A percentile compares a stretch with the other conserved stretches of the same genome.
Evolutionary conservation across 2,797 vertebrate species (phyloP).

Genomic region (Pelochelys cantorii): DNA sequence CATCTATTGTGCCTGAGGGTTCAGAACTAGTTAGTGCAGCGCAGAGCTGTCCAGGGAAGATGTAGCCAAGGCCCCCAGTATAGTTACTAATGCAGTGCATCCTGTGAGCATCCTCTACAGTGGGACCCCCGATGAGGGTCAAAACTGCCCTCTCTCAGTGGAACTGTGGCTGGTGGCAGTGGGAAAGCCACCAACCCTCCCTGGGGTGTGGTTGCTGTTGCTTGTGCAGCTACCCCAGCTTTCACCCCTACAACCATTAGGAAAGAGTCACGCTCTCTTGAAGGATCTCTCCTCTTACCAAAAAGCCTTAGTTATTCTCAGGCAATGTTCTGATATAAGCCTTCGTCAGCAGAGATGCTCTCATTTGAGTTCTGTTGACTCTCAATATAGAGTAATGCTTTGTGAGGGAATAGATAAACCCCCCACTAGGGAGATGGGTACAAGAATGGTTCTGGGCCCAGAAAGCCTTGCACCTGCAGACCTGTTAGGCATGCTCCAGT

Average conservation of each 20-base stretch:
- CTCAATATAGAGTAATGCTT: not conserved
- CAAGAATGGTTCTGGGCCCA: not conserved
- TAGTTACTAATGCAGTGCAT: not conserved
- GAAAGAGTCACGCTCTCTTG: not conserved
- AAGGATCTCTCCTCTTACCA: not conserved
- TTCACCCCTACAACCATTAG: not conserved
- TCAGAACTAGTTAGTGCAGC: not conserved
- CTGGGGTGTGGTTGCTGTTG: not conserved
- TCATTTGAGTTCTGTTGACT: not conserved
- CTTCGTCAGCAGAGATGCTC: slow-evolving; percentile 13
- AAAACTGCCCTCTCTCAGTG: not conserved
- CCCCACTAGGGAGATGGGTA: not conserved
- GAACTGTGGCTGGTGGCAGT: not conserved
- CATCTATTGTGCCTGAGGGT: not conserved
- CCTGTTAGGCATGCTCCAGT: not conserved
- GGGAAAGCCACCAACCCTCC: not conserved
- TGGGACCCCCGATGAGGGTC: not conserved
- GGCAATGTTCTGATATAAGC: not conserved
- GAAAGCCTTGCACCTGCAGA: not conserved
- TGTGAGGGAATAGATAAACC: not conserved
- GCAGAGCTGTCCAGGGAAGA: not conserved
- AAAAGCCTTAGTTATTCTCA: not conserved
- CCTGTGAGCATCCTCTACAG: not conserved
- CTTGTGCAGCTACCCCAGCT: not conserved
- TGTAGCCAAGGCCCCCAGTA: not conserved